These are phyloP conservation scores for Synanthedon andrenaeformis DNA, from an alignment of 2,888 invertebrate species.

Conservation along the genomic window DNA sequence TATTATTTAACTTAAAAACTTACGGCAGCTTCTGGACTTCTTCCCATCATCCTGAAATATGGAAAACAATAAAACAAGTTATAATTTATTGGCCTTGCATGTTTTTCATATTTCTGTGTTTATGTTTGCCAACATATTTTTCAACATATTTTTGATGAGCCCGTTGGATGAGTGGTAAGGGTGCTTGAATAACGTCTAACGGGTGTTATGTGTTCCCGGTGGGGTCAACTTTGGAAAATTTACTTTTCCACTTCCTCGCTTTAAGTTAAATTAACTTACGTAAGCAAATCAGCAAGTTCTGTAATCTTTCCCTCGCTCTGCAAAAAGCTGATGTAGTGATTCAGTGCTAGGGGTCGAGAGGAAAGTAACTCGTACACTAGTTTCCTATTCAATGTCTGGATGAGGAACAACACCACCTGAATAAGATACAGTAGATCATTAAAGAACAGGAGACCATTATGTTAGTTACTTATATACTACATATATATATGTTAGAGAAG, in stretches of 20 bases:
- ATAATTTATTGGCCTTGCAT: too few species aligned
- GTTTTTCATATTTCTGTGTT: too few species aligned
- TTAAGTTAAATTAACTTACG: conserved; percentile 57
- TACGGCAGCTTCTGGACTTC: conserved; percentile 76
- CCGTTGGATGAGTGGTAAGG: too few species aligned
- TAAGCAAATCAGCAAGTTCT: conserved; percentile 79
- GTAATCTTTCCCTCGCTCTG: conserved; percentile 74
- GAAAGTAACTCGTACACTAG: conserved; percentile 78
- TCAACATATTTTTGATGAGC: too few species aligned
- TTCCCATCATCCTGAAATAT: conserved; percentile 73
- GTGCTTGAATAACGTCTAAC: too few species aligned
- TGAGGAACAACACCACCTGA: conserved; percentile 80
- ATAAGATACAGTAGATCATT: conserved; percentile 13
- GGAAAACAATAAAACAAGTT: conserved; percentile 1
- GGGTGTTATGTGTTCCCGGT: too few species aligned
- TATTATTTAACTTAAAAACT: conserved; percentile 32
- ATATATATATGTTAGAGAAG: too few species aligned
- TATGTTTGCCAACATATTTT: too few species aligned
- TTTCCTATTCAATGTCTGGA: conserved; percentile 77
- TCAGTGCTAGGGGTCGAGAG: conserved; percentile 77
- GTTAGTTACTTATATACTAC: too few species aligned
- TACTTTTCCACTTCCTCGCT: too few species aligned
- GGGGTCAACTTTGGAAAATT: too few species aligned
- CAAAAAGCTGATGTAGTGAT: conserved; percentile 82
- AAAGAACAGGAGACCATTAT: too few species aligned